Evolutionary conservation across 2,888 invertebrate genomes (phyloP).

Genomic region (Leucoma salicis): DNA sequence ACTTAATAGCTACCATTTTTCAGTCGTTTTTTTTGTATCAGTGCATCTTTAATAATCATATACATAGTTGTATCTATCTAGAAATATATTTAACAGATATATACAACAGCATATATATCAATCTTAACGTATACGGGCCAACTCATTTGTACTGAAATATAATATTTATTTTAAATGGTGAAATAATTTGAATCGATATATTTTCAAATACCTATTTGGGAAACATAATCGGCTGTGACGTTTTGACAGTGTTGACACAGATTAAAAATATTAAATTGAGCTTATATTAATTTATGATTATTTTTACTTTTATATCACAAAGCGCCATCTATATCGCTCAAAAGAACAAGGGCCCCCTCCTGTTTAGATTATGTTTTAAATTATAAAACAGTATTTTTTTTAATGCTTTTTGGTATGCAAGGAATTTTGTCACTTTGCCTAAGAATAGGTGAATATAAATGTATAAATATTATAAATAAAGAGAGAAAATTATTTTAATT

Average conservation of each 20-base stretch:
- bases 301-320: not conserved
- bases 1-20: no score
- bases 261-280: not conserved
- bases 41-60: no score
- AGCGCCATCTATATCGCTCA: constrained; percentile 27
- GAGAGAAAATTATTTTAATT: constrained; percentile 77
- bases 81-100: no score
- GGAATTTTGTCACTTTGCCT: constrained; percentile 74
- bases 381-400: constrained; percentile 43
- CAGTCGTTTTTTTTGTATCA: no score
- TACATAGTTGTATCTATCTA: no score
- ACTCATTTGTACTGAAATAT: constrained; percentile 21
- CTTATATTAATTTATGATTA: no score
- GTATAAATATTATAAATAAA: constrained; percentile 75
- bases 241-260: constrained; percentile 1
- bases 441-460: constrained; percentile 61
- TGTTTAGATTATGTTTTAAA: constrained; percentile 33
- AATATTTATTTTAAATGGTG: constrained; percentile 14
- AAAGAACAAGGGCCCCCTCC: constrained; percentile 41
- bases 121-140: constrained; percentile 16
- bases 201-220: constrained; percentile 15
- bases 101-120: no score
- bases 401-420: constrained; percentile 41
- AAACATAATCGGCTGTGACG: constrained; percentile 36
- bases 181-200: constrained; percentile 3